Evolutionary conservation across 2,888 invertebrate species (phyloP), one percentile per base, ranked within the genome.

Genomic region (Isotomurus palustris): DNA sequence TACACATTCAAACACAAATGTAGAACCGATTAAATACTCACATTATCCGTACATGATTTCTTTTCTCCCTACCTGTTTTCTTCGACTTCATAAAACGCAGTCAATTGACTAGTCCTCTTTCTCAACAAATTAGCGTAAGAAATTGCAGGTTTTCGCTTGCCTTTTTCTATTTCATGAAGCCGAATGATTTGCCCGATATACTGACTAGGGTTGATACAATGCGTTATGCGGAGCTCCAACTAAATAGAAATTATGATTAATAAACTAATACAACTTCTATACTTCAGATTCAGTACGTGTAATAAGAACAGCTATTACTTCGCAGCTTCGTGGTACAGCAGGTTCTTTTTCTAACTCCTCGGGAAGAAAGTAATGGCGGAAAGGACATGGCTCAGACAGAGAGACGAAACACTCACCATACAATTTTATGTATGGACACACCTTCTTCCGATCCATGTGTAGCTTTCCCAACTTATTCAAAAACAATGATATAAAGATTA

Each of bases 141-240:
- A 6, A 2, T 24, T 10, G 36, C 29, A 2, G 52, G 27, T 4
- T 48, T 41, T 4, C 36, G 25, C 10, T 51, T 53, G 0, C 32
- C 29, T 19, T 50, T 36, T 27, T 48, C 27, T 22, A 41, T 52
- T 21, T 47, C 40, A 25, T 35, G 58, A 25, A 56, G 56, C 6
- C 58, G 40, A 3, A 60, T 22, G 2, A 64, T 10, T 36, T 53
- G 48, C 3, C 32, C 60, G n/a, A 36, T 21, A 29, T 58, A 64
- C 2, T 17, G 14, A 35, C 60, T 61, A 1, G 64, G 61, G 55
- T 57, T 61, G 14, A 38, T 25, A 25, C 58, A 58, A 25, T 43
- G 29, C 17, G 47, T 28, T 14, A 64, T 52, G 3, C 55, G 47
- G 2, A 64, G 28, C 38, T 64, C 64, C 8, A 64, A 41, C 58